Evolutionary conservation across 2,797 vertebrate genomes (phyloP), one percentile per base, ranked within the genome.

Genomic region (Mus minutoides): DNA sequence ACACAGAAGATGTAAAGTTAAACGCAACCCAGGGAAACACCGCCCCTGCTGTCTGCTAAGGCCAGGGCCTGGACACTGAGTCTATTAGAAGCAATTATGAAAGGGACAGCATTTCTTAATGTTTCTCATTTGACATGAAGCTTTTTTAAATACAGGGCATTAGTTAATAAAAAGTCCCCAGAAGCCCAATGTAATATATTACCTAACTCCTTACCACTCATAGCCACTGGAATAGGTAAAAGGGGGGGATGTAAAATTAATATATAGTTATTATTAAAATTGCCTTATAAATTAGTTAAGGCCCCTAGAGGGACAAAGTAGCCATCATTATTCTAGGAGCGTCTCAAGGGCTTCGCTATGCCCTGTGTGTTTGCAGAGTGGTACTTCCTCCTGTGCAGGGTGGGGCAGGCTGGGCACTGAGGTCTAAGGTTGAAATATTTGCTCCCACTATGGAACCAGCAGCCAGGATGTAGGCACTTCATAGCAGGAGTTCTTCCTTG

Each of bases 231-330:
- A 97, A 97, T 96, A 98, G 97, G 92, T 95, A 95, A 96, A 97
- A 58, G 95, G 87, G 87, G 87, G 90, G 90, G 87, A 97, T 96
- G 90, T 97, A 97, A 98, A 97, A 98, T 98, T 97, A 98, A 98
- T 98, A 97, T 96, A 95, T 97, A 95, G 96, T 98, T 97, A 98
- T 98, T 97, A 98, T 97, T 97, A 90, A 98, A 98, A 98, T 98
- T 95, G 87, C 96, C 97, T 98, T 96, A 95, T 97, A 97, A 98
- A 98, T 97, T 97, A 98, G 96, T 97, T 94, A 98, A 96, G 93
- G 91, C 87, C 94, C 96, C 92, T 75, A 54, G 94, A 98, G 96
- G 96, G 93, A 75, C 96, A 84, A 56, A 97, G 88, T 76, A 89
- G 97, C 71, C 88, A 56, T 97, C 92, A 82, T 97, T 95, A 97